phyloP scores from a whole-genome alignment of 2,797 vertebrate species.

The Scleropages formosus region DNA sequence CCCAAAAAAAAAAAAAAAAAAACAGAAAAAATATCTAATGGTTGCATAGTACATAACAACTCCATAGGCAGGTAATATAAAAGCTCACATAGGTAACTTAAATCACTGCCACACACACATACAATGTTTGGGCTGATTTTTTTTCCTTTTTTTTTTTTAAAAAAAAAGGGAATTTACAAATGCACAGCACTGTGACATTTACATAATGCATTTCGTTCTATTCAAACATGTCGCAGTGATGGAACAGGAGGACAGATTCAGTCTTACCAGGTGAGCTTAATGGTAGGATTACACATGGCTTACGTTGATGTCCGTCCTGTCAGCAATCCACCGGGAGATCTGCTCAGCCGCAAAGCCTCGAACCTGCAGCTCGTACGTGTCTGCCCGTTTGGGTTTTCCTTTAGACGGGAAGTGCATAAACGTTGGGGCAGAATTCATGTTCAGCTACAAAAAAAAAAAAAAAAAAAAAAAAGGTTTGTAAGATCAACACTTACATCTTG shows the following conservation, averaged over 20 bases:
- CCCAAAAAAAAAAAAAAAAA: too few relatives aligned
- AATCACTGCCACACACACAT: too few relatives aligned
- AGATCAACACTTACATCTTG: not conserved
- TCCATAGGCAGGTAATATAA: too few relatives aligned
- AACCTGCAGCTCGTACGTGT: conserved; percentile 92
- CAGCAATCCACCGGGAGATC: conserved; percentile 90
- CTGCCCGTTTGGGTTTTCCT: conserved; percentile 84
- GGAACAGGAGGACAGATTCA: not conserved
- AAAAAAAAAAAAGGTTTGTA: not conserved
- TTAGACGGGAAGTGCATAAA: conserved; percentile 95
- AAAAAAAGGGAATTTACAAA: too few relatives aligned
- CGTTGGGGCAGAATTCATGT: conserved; percentile 98
- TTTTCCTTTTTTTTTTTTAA: too few relatives aligned
- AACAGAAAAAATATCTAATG: too few relatives aligned
- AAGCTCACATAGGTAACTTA: too few relatives aligned
- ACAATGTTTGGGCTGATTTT: too few relatives aligned
- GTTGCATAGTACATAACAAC: too few relatives aligned
- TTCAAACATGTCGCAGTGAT: too few relatives aligned
- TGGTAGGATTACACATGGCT: conserved; percentile 39
- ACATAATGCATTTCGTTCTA: too few relatives aligned
- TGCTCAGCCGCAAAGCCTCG: conserved; percentile 92
- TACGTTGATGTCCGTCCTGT: conserved; percentile 91
- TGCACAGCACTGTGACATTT: too few relatives aligned
- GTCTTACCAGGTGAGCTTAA: not conserved
- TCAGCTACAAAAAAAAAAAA: conserved; percentile 66